A percentile compares a stretch with the other conserved stretches of the same genome.
Conservation (phyloP, 1,140 invertebrate species). For the Acromyrmex charruanus region DNA sequence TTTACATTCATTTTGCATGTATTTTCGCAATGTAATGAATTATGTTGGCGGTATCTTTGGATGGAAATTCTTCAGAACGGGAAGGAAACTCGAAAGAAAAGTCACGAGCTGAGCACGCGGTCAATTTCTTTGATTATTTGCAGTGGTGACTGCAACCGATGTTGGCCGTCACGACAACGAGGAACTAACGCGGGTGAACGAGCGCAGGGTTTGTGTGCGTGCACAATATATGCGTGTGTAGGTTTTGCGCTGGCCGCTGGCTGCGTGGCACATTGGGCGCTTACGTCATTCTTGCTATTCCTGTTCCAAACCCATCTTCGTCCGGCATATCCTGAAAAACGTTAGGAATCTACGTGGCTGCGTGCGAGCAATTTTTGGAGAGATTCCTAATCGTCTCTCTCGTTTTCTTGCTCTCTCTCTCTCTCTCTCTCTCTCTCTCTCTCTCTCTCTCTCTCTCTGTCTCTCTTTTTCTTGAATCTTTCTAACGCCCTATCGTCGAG, state of each 20-base stretch:
- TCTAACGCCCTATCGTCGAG: background rate
- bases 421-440: background rate
- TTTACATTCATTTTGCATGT: background rate
- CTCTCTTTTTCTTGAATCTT: background rate
- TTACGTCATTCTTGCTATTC: slow-evolving; percentile 80
- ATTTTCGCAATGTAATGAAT: slow-evolving; percentile 33
- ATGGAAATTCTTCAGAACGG: background rate
- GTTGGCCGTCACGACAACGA: slow-evolving; percentile 32
- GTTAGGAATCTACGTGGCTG: slow-evolving; percentile 41
- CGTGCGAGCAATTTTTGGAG: slow-evolving; percentile 22
- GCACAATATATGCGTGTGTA: background rate
- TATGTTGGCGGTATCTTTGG: slow-evolving; percentile 2
- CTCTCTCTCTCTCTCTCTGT: background rate
- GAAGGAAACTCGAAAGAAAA: slow-evolving; percentile 1
- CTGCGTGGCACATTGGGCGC: slow-evolving; percentile 67
- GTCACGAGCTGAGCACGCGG: background rate
- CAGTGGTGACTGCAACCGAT: slow-evolving; percentile 73
- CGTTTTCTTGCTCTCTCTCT: background rate
- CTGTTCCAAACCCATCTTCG: slow-evolving; percentile 74
- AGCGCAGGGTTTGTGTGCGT: background rate
- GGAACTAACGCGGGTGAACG: slow-evolving; percentile 24
- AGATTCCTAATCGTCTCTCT: slow-evolving; percentile 45
- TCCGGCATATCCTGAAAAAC: slow-evolving; percentile 56
- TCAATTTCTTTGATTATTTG: slow-evolving; percentile 72
- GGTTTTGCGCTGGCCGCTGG: background rate